Conservation (phyloP, 1,140 invertebrate genomes). For the Gryon sp. region DNA sequence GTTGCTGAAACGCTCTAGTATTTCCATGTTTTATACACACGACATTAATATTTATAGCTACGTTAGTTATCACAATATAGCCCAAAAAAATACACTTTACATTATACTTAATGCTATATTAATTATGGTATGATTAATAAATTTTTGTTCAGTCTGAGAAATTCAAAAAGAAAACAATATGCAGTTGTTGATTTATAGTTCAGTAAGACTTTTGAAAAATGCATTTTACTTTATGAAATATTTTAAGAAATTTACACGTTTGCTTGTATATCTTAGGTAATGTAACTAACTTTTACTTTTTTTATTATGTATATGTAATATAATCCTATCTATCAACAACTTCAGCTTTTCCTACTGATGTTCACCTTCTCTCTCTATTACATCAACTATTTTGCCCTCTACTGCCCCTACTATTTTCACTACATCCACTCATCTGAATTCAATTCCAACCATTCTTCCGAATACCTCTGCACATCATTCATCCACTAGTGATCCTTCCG, state of each 20-base stretch:
- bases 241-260: constrained; percentile 20
- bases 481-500: too few species aligned
- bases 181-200: background rate
- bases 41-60: constrained; percentile 12
- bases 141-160: too few species aligned
- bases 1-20: constrained; percentile 8
- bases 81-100: constrained; percentile 32
- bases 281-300: constrained; percentile 11
- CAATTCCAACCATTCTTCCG: too few species aligned
- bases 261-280: constrained; percentile 15
- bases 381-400: too few species aligned
- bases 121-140: too few species aligned
- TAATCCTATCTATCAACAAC: too few species aligned
- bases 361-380: too few species aligned
- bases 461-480: too few species aligned
- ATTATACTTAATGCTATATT: constrained; percentile 29
- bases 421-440: too few species aligned
- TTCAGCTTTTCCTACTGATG: too few species aligned
- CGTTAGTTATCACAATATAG: constrained; percentile 3
- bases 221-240: constrained; percentile 5
- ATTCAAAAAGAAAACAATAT: background rate
- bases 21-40: constrained; percentile 17
- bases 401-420: too few species aligned
- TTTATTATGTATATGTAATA: too few species aligned
- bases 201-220: constrained; percentile 12